A percentile compares a stretch with the other conserved stretches of the same genome.
Evolutionary conservation across 2,888 invertebrate genomes (phyloP).

Genomic region (Tinea pellionella): DNA sequence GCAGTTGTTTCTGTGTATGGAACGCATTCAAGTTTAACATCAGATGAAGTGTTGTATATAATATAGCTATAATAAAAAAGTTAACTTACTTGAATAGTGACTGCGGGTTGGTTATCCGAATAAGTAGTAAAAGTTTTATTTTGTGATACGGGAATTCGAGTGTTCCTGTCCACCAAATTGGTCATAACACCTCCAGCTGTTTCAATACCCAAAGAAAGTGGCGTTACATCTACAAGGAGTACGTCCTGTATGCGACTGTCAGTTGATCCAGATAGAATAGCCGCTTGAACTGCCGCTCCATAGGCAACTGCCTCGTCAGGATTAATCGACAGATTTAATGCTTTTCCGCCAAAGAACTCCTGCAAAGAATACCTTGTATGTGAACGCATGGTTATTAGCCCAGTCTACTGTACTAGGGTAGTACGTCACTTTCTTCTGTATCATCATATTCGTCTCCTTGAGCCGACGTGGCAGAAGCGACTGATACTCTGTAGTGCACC

Average conservation of each 20-base stretch:
- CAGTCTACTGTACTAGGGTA: too few species aligned
- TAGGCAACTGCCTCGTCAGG: slow-evolving; percentile 95
- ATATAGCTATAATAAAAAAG: too few species aligned
- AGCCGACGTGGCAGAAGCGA: too few species aligned
- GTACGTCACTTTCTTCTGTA: too few species aligned
- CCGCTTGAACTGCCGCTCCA: slow-evolving; percentile 94
- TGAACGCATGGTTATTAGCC: too few species aligned
- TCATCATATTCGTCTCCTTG: too few species aligned
- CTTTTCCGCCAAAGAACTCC: slow-evolving; percentile 84
- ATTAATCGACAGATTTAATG: slow-evolving; percentile 90
- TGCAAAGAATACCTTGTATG: too few species aligned
- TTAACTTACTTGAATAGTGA: slow-evolving; percentile 76
- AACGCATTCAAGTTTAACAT: too few species aligned
- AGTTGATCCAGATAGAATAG: slow-evolving; percentile 80
- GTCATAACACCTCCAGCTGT: slow-evolving; percentile 89
- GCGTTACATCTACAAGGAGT: slow-evolving; percentile 84
- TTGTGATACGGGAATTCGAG: slow-evolving; percentile 83
- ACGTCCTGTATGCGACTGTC: slow-evolving; percentile 83
- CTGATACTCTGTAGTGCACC: too few species aligned
- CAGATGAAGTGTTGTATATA: too few species aligned
- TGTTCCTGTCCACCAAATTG: slow-evolving; percentile 84
- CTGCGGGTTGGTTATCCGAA: slow-evolving; percentile 91
- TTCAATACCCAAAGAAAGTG: slow-evolving; percentile 82
- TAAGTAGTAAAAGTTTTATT: slow-evolving; percentile 90
- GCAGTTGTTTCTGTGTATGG: too few species aligned